Base-by-base conservation (phyloP, 2,113 vertebrate genomes). In the Globicephala melas region DNA sequence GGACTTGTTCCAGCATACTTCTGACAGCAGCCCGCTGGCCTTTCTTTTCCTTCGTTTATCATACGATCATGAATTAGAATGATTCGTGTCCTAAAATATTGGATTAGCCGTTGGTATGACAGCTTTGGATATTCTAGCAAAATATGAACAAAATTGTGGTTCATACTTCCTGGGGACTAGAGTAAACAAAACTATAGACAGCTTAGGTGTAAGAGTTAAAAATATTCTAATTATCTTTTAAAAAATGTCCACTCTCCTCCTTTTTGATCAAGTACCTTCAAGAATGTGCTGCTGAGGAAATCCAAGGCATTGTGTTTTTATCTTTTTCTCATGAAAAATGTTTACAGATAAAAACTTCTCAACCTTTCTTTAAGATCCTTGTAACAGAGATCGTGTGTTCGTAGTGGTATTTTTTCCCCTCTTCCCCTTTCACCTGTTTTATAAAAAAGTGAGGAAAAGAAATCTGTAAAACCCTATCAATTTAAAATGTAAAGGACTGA, bases 11-110 rank as follows among this genome's bases (percentile, higher is more conserved):
- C 38, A 91, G 62, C 71, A 58, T 71, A 85, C 36, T 55, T 60
- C 81, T 86, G 31, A 71, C 11, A 73, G 60, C 26, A 92, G 81
- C 84, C 62, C 36, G 7, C 76, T 91, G 81, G n/a, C 23, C 38
- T 89, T 89, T 87, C 62, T 44, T 96, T 91, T 93, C 41, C 58
- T 87, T 92, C 73, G 74, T 92, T 94, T 95, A 74, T 97, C 36
- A 14, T 91, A 71, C 6, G 11, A 89, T 93, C 36, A 50, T 81
- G 53, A 44, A 90, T 89, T 90, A 82, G 14, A 96, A 87, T 89
- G 71, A 94, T 62, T 68, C 14, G 0, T 88, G 47, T 36, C 89
- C 33, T 84, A 58, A 97, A 95, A 77, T 89, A 73, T 84, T 77
- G 89, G 41, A 62, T 97, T 95, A 91, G 76, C n/a, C 31, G 38